phyloP scores from a whole-genome alignment of 2,797 vertebrate species.

The Micropoecilia bifurca region DNA sequence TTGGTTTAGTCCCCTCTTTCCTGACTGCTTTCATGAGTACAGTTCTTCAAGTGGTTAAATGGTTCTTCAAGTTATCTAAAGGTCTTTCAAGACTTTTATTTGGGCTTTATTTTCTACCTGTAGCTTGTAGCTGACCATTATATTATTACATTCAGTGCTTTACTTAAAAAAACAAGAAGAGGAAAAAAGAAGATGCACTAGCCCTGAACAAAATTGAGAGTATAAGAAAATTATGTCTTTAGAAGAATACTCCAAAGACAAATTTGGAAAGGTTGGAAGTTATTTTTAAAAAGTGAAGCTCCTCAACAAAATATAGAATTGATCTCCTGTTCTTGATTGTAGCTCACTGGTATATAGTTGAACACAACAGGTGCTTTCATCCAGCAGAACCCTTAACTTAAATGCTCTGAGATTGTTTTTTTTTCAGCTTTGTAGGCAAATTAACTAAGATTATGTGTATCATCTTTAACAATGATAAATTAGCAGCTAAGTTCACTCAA shows the following conservation, averaged over 20 bases:
- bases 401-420: not conserved
- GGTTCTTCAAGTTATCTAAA: not conserved
- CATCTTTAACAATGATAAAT: not conserved
- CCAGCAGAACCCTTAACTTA: not conserved
- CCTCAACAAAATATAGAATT: not conserved
- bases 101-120: not conserved
- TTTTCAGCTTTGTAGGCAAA: not conserved
- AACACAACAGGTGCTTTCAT: not conserved
- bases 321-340: not conserved
- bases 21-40: too few relatives aligned
- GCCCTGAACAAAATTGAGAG: not conserved
- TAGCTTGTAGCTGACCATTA: not conserved
- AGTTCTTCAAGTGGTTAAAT: too few relatives aligned
- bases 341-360: not conserved
- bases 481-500: not conserved
- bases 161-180: not conserved
- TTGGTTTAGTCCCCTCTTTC: too few relatives aligned
- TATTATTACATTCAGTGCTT: not conserved
- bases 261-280: not conserved
- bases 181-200: not conserved
- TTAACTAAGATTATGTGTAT: not conserved
- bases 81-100: not conserved
- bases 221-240: not conserved
- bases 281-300: not conserved
- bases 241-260: not conserved